Base-by-base conservation (phyloP, 2,113 vertebrate species). In the Callithrix jacchus region DNA sequence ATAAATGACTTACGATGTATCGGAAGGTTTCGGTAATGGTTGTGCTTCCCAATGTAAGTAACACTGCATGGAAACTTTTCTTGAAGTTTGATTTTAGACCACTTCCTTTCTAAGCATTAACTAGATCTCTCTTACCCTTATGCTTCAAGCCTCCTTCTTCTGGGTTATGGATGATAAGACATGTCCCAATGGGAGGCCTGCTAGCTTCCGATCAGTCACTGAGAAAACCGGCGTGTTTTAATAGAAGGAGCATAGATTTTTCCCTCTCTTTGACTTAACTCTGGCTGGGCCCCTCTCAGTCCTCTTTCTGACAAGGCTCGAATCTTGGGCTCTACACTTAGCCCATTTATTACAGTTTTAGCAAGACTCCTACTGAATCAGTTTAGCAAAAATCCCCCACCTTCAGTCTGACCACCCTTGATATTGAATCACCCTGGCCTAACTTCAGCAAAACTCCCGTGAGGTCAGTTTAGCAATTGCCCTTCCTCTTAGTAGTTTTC, bases 1-100 rank as follows among this genome's bases (percentile, higher is more conserved):
- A 85, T 83, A 73, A 70, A 90, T 88, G 85, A 86, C 35, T 76
- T 66, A 47, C 1, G 16, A 32, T 42, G 16, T 17, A 56, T 21
- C 20, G 30, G 35, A 42, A 74, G 40, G 54, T 21, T 58, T 58
- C 18, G 80, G 83, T 68, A 20, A 37, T 16, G 14, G 21, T 21
- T 23, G 32, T 80, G 32, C 40, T 79, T 89, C 12, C 35, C 52
- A 42, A 93, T 35, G 76, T 64, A 42, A 83, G n/a, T 61, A 61
- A 12, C 3, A 4, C 20, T 37, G 14, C 61, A 74, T 1, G 8
- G 30, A 81, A 94, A 40, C 52, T 73, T 90, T 77, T 6, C 54
- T 30, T 84, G 80, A 95, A 93, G 25, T 93, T 90, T 42, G 52
- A 52, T 66, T 88, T 87, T 88, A 7, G 58, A 42, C n/a, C 49